phyloP scores from a whole-genome alignment of 2,797 vertebrate genomes.

The Microtus californicus region DNA sequence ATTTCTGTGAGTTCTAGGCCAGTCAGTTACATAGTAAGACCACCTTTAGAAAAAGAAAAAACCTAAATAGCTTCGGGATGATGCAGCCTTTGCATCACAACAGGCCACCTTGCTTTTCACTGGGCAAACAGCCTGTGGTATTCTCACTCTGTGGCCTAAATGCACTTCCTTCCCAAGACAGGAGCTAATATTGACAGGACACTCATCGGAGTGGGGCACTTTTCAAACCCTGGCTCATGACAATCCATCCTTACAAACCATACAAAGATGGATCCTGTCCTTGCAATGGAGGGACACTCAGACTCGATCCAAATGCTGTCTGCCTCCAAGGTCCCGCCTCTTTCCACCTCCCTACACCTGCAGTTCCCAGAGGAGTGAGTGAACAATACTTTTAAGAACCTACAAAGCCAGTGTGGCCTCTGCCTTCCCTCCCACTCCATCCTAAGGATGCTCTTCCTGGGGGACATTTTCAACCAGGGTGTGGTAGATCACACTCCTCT shows the following conservation, averaged over 20 bases:
- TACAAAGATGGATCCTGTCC: background rate
- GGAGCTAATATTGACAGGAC: conserved; percentile 3
- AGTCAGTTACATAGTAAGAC: background rate
- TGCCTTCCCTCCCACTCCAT: background rate
- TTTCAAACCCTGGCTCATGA: background rate
- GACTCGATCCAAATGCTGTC: background rate
- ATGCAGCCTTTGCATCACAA: background rate
- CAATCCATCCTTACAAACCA: background rate
- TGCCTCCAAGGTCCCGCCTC: background rate
- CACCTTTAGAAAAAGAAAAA: no score
- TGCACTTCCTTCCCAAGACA: conserved; percentile 26
- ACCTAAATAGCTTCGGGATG: background rate
- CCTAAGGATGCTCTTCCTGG: conserved; percentile 18
- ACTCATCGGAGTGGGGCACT: background rate
- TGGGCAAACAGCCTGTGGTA: background rate
- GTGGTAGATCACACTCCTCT: background rate
- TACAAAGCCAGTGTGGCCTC: background rate
- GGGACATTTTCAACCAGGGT: conserved; percentile 19
- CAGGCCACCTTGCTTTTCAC: conserved; percentile 14
- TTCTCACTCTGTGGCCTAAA: conserved; percentile 36
- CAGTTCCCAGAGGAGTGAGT: background rate
- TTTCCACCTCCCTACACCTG: background rate
- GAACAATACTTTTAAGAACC: background rate
- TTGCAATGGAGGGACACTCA: conserved; percentile 16
- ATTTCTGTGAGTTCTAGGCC: background rate